These are phyloP conservation scores for Mythimna vitellina DNA, from an alignment of 2,888 invertebrate species.

Conservation along the genomic window DNA sequence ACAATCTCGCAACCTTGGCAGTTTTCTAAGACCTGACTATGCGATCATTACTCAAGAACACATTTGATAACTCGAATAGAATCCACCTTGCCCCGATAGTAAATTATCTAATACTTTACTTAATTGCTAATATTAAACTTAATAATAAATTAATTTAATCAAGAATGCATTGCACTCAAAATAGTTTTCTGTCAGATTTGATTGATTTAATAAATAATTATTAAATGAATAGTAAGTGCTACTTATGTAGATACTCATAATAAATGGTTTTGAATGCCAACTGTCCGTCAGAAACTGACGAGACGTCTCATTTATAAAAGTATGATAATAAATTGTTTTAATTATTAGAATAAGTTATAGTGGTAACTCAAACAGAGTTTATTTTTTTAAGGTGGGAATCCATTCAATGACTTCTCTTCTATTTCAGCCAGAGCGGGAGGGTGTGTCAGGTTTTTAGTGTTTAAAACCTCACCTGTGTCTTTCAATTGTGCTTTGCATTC, in stretches of 20 bases:
- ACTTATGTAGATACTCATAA: constrained; percentile 9
- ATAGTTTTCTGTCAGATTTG: constrained; percentile 20
- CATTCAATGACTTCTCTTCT: too few relatives aligned
- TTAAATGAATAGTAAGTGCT: constrained; percentile 10
- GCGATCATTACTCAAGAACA: constrained; percentile 16
- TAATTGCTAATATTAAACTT: constrained; percentile 39
- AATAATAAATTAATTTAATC: constrained; percentile 7
- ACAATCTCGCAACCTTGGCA: not conserved
- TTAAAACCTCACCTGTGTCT: too few relatives aligned
- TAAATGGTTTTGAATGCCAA: constrained; percentile 23
- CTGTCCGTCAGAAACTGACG: constrained; percentile 10
- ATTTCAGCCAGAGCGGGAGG: too few relatives aligned
- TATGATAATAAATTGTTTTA: not conserved
- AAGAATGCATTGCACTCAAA: constrained; percentile 3
- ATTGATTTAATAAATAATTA: constrained; percentile 26
- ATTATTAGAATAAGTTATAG: not conserved
- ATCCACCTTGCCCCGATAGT: constrained; percentile 4
- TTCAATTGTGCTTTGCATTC: too few relatives aligned
- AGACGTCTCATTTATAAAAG: too few relatives aligned
- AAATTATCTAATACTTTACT: constrained; percentile 40
- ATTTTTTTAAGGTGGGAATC: too few relatives aligned
- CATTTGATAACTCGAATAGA: constrained; percentile 18
- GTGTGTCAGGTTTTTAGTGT: too few relatives aligned
- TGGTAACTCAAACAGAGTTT: not conserved
- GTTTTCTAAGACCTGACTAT: constrained; percentile 11